phyloP scores from a whole-genome alignment of 2,888 invertebrate genomes.

The Cyaniris semiargus region DNA sequence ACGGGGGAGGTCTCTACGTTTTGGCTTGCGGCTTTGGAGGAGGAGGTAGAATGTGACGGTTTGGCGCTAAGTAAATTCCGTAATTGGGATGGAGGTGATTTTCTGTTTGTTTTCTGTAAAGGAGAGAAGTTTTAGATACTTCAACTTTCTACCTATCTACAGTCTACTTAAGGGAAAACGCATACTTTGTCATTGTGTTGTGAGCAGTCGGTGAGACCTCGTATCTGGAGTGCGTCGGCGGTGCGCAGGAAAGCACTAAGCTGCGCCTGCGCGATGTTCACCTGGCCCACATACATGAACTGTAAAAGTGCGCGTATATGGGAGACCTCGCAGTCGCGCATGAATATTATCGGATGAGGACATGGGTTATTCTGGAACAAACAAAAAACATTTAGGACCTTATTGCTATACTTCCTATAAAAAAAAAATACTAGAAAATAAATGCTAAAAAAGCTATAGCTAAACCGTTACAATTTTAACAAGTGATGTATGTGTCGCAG shows the following conservation, averaged over 20 bases:
- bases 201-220: constrained; percentile 87
- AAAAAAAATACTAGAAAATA: not conserved
- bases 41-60: constrained; percentile 76
- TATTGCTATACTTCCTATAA: not conserved
- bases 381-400: not conserved
- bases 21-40: constrained; percentile 81
- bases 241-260: constrained; percentile 87
- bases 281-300: constrained; percentile 93
- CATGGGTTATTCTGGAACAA: constrained; percentile 89
- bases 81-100: constrained; percentile 78
- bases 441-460: too few relatives aligned
- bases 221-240: constrained; percentile 88
- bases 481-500: too few relatives aligned
- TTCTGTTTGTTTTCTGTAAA: constrained; percentile 76
- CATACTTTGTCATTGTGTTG: constrained; percentile 78
- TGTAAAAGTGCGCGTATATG: constrained; percentile 89
- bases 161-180: not conserved
- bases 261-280: constrained; percentile 89
- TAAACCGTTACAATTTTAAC: too few relatives aligned
- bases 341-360: constrained; percentile 91
- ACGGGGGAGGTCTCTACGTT: constrained; percentile 72
- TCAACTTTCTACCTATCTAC: not conserved
- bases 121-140: constrained; percentile 32
- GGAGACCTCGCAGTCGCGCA: constrained; percentile 90
- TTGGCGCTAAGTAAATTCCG: constrained; percentile 80